Percentiles rank a stretch among this genome's conserved stretches.
phyloP scores from a whole-genome alignment of 2,113 vertebrate genomes.

The Helogale parvula region DNA sequence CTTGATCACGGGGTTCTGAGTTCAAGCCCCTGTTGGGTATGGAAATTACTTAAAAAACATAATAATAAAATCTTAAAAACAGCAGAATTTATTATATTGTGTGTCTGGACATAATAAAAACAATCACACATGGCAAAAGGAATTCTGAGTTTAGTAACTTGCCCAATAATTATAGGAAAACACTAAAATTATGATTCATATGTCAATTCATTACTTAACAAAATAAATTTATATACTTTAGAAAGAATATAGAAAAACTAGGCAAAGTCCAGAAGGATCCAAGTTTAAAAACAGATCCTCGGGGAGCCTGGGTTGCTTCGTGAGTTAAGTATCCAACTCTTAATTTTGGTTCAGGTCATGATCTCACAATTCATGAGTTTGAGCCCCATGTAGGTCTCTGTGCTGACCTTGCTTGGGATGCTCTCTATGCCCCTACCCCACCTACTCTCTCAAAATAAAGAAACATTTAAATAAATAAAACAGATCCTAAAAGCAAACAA shows the following conservation, averaged over 20 bases:
- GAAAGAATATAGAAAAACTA: conserved; percentile 17
- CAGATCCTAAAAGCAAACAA: not conserved
- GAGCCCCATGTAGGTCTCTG: not conserved
- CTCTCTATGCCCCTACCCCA: not conserved
- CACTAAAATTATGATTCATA: not conserved
- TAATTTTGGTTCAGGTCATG: not conserved
- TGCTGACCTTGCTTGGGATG: not conserved
- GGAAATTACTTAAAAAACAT: no score
- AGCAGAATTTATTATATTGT: not conserved
- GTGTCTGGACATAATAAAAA: conserved; percentile 42
- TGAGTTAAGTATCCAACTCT: not conserved
- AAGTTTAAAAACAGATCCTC: not conserved
- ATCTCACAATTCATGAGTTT: not conserved
- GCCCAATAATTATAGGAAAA: conserved; percentile 25
- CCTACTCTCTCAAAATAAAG: not conserved
- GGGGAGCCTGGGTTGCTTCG: not conserved
- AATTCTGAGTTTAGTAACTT: conserved; percentile 34
- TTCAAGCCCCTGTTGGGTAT: no score
- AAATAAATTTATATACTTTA: not conserved
- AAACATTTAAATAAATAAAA: not conserved
- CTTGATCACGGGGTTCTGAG: no score
- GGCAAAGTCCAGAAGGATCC: not conserved
- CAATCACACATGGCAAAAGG: not conserved
- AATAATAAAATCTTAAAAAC: not conserved
- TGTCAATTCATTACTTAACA: not conserved